Evolutionary conservation across 2,888 invertebrate species (phyloP), one percentile per base, ranked within the genome.

Genomic region (Drosophila siamana): DNA sequence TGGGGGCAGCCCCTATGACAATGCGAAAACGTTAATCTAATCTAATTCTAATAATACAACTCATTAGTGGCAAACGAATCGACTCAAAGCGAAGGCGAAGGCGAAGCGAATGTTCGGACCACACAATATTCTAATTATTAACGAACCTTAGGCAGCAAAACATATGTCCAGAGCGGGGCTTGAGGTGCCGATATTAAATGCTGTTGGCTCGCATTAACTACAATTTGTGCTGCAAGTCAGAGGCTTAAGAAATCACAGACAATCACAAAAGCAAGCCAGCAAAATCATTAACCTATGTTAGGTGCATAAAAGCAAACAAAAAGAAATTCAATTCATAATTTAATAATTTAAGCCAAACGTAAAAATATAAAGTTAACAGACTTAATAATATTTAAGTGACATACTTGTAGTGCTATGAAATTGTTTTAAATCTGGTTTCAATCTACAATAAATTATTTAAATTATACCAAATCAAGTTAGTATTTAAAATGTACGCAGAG

Each of bases 21-120:
- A 44, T 61, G 70, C 67, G 6, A 41, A 74, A 86, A 80, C 80
- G 78, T 67, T 84, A 86, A 84, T 86, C 85, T 74, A 84, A 82
- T 82, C 81, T 60, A 68, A 69, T 63, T 66, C 74, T 72, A 62
- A 69, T 71, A 26, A 26, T 36, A 56, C 46, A 16, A 26, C 36
- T 46, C 56, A 46, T 56, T 56, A 56, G n/a, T 36, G 15, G 36
- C 30, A 44, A 30, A 30, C 33, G 33, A 33, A 11, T 33, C 33
- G 33, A 33, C 11, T n/a, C 30, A n/a, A n/a, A n/a, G 55, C 43
- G 36, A 13, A 47, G n/a, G n/a, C n/a, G n/a, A n/a, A n/a, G n/a
- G n/a, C 51, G 19, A 41, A 41, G 9, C 30, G 19, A 33, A 13
- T 38, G 15, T 38, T 2, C 22, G 1, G 30, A 30, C 11, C 33